Evolutionary conservation across 2,888 invertebrate genomes (phyloP), one percentile per base, ranked within the genome.

Genomic region (Caenorhabditis panamensis): DNA sequence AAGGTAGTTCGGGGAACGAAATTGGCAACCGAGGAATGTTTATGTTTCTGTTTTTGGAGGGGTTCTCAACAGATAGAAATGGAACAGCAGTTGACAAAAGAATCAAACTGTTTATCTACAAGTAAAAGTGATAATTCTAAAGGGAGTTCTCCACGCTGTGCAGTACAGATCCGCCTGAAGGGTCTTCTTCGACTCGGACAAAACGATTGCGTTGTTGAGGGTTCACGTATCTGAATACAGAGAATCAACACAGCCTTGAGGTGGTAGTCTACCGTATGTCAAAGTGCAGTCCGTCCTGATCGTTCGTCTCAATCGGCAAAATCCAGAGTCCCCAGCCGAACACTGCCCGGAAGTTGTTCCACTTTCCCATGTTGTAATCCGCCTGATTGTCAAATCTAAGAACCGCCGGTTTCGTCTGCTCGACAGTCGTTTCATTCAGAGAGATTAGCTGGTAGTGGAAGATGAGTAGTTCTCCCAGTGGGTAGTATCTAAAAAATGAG

Each of bases 251-350:
- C 59, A 16, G 16, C 5, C 5, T 16, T 16, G 13, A 41, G 5
- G 16, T 9, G 13, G 41, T 16, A 16, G 3, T 20, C 6, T 51
- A 84, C 81, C 82, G 36, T 26, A 87, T 83, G 58, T 81, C 69
- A 37, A 72, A 86, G 73, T 88, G 88, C 28, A 87, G 62, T 20
- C 88, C 88, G 67, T 88, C 88, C 22, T 75, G 78, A 1, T 78
- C 62, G 9, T 51, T 64, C 16, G 88, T 83, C 18, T 83, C 68
- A 36, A 88, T 61, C 20, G 88, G 88, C 41, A 84, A 80, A 31
- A 77, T 44, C 88, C 88, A 88, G n/a, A 88, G 41, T 59, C 88
- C 87, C 85, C 86, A 87, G 11, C 88, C 87, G 66, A 88, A 87
- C 24, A 82, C 83, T 44, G 83, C 67, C 18, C 71, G 68, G 58